Evolutionary conservation across 1,140 invertebrate species (phyloP), one percentile per base, ranked within the genome.

Genomic region (Acromyrmex charruanus): DNA sequence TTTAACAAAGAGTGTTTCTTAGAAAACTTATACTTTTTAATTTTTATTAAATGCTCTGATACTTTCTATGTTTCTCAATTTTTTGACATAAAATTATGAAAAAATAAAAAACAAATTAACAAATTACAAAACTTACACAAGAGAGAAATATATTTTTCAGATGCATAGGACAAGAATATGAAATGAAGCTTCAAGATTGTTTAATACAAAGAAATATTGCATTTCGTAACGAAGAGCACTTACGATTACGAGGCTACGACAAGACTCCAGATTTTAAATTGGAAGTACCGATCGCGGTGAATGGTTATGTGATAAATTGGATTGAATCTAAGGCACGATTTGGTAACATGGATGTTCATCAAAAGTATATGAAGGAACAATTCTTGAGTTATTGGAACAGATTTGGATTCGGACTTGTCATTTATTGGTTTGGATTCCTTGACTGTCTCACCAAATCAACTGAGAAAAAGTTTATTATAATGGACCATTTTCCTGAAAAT

Each of bases 241-340:
- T 99, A 58, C 95, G 98, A 87, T 95, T 96, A 61, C 96, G 97
- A 93, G 98, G 99, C 3, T 99, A 98, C 95, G 98, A 99, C 93
- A 99, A 99, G 96, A 99, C 99, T 14, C 99, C 99, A 10, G 99
- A 99, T 95, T 96, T 99, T 35, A 99, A 99, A 95, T 95, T 99
- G 66, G 98, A 98, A 93, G 96, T 99, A 39, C 99, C 99, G 2
- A 97, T 99, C 84, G 97, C 98, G 51, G 96, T 98, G 39, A 97
- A 98, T 95, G 98, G 98, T 7, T 96, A 97, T 92, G 96, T 99
- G 28, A 96, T 99, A 0, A 99, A 99, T 94, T 99, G 99, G 99
- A 98, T 99, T 87, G 99, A 99, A 95, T 99, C 98, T 88, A 99
- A 99, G 96, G 99, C 98, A 12, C 96, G 98, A 53, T 99, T 99